phyloP scores from a whole-genome alignment of 1,140 invertebrate genomes.

The Danaus plexippus region DNA sequence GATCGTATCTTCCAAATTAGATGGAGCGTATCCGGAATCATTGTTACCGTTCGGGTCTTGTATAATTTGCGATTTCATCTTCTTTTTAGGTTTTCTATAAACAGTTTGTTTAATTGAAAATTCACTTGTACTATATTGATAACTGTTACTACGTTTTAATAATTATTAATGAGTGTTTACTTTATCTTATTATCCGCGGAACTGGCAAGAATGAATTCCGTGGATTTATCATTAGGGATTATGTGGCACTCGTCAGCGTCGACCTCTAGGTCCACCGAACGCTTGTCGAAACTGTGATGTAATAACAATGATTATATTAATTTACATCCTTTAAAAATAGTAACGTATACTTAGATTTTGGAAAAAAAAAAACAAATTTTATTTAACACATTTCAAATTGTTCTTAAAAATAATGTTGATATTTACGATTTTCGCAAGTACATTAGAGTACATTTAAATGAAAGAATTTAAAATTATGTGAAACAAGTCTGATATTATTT shows the following conservation, averaged over 20 bases:
- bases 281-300: slow-evolving; percentile 52
- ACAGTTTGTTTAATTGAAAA: slow-evolving; percentile 4
- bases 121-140: background rate
- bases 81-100: slow-evolving; percentile 59
- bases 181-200: slow-evolving; percentile 85
- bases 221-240: slow-evolving; percentile 91
- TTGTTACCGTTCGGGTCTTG: slow-evolving; percentile 84
- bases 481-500: too few species aligned
- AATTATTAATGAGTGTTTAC: slow-evolving; percentile 51
- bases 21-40: slow-evolving; percentile 84
- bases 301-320: too few species aligned
- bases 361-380: too few species aligned
- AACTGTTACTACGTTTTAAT: background rate
- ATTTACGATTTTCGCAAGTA: too few species aligned
- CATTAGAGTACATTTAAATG: too few species aligned
- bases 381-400: too few species aligned
- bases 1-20: slow-evolving; percentile 74
- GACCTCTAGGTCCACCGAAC: slow-evolving; percentile 61
- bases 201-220: slow-evolving; percentile 89
- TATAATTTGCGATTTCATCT: slow-evolving; percentile 71
- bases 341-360: too few species aligned
- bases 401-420: too few species aligned
- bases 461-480: too few species aligned
- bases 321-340: too few species aligned
- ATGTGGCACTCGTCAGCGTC: slow-evolving; percentile 83